These are phyloP conservation scores for Cephonodes hylas DNA, from an alignment of 2,888 invertebrate species.

Conservation along the genomic window DNA sequence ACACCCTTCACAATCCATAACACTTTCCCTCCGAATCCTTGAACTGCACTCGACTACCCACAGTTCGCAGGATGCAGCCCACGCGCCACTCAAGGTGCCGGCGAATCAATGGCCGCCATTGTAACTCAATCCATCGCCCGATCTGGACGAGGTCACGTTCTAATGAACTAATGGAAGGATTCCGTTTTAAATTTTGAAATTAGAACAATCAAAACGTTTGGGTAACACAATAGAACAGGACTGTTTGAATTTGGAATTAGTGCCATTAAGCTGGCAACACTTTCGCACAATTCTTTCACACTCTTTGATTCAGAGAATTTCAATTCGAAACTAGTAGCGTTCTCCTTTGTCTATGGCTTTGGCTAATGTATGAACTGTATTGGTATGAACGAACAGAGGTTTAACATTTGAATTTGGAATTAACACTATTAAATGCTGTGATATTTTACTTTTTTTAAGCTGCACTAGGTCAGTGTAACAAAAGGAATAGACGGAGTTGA, in stretches of 20 bases:
- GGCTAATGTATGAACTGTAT: not conserved
- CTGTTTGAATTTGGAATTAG: not conserved
- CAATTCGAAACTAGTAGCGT: not conserved
- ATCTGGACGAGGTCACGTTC: constrained; percentile 5
- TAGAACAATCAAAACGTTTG: not conserved
- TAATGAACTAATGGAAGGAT: constrained; percentile 6
- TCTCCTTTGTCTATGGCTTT: not conserved
- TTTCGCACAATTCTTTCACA: too few species aligned
- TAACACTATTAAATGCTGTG: not conserved
- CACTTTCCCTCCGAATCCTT: constrained; percentile 15
- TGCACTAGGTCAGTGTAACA: not conserved
- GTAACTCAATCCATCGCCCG: constrained; percentile 16
- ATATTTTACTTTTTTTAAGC: not conserved
- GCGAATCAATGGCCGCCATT: constrained; percentile 49
- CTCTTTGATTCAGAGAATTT: too few species aligned
- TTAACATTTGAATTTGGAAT: not conserved
- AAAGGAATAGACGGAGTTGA: not conserved
- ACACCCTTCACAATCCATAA: constrained; percentile 6
- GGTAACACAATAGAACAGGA: not conserved
- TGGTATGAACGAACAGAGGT: not conserved
- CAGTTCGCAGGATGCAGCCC: constrained; percentile 41
- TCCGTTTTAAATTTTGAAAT: not conserved
- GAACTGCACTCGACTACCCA: constrained; percentile 14
- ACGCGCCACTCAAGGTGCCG: constrained; percentile 41
- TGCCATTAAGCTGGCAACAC: not conserved